Evolutionary conservation across 2,797 vertebrate genomes (phyloP).

Genomic region (Carapus acus): DNA sequence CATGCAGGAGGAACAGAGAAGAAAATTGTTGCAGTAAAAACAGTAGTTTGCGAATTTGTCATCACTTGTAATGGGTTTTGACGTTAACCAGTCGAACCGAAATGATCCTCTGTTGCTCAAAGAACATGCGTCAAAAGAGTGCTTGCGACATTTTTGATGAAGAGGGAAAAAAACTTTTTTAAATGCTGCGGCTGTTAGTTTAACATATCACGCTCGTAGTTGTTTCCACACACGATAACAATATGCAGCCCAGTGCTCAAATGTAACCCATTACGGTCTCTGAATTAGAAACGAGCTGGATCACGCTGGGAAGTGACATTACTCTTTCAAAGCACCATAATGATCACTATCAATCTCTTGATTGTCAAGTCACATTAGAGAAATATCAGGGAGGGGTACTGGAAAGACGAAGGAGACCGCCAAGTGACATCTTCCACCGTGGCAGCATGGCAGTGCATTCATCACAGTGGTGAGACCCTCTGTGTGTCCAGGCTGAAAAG

Average conservation of each 20-base stretch:
- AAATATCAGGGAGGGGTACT: conserved; percentile 61
- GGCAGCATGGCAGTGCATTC: conserved; percentile 66
- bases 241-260: conserved; percentile 30
- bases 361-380: conserved; percentile 70
- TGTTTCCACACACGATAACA: conserved; percentile 41
- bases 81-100: too few relatives aligned
- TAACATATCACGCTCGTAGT: conserved; percentile 27
- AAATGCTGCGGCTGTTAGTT: conserved; percentile 42
- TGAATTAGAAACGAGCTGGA: conserved; percentile 58
- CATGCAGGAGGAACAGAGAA: too few relatives aligned
- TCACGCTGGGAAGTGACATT: conserved; percentile 64
- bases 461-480: conserved; percentile 59
- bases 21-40: conserved; percentile 7
- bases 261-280: conserved; percentile 45
- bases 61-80: too few relatives aligned
- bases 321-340: conserved; percentile 69
- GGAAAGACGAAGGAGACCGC: conserved; percentile 62
- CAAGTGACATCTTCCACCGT: conserved; percentile 59
- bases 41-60: conserved; percentile 25
- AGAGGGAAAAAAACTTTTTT: too few relatives aligned
- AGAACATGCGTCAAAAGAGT: too few relatives aligned
- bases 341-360: conserved; percentile 72
- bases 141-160: too few relatives aligned
- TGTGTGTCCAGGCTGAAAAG: conserved; percentile 54
- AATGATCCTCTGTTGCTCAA: too few relatives aligned